Evolutionary conservation across 2,888 invertebrate species (phyloP).

Genomic region (Andrena fulva): DNA sequence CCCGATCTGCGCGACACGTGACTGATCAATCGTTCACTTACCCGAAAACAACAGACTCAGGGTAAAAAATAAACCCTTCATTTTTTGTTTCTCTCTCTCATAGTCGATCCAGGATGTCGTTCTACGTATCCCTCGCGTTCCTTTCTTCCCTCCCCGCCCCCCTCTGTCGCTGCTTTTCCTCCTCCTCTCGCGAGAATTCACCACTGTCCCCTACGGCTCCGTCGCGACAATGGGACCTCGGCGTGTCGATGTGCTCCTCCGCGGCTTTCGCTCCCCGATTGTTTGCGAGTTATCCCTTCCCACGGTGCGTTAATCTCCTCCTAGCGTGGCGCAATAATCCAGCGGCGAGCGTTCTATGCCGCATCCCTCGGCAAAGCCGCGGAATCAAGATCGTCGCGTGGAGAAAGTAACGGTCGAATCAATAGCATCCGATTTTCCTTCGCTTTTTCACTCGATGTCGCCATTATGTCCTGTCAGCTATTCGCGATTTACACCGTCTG

Average conservation of each 20-base stretch:
- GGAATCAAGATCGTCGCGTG: conserved; percentile 39
- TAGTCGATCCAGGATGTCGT: conserved; percentile 63
- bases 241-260: background rate
- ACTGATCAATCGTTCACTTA: conserved; percentile 72
- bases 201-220: background rate
- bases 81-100: conserved; percentile 77
- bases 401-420: conserved; percentile 46
- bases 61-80: conserved; percentile 82
- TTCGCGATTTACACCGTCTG: conserved; percentile 32
- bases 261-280: conserved; percentile 54
- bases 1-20: conserved; percentile 15
- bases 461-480: conserved; percentile 44
- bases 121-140: conserved; percentile 42
- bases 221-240: conserved; percentile 11
- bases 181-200: conserved; percentile 11
- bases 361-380: conserved; percentile 43
- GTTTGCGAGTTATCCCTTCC: conserved; percentile 45
- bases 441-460: conserved; percentile 52
- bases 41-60: conserved; percentile 82
- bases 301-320: conserved; percentile 39
- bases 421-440: conserved; percentile 56
- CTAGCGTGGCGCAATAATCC: conserved; percentile 51
- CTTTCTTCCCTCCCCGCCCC: background rate
- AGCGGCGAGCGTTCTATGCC: conserved; percentile 38
- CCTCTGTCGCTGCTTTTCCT: conserved; percentile 3